phyloP scores from a whole-genome alignment of 2,888 invertebrate species.

The Adelphocoris suturalis region DNA sequence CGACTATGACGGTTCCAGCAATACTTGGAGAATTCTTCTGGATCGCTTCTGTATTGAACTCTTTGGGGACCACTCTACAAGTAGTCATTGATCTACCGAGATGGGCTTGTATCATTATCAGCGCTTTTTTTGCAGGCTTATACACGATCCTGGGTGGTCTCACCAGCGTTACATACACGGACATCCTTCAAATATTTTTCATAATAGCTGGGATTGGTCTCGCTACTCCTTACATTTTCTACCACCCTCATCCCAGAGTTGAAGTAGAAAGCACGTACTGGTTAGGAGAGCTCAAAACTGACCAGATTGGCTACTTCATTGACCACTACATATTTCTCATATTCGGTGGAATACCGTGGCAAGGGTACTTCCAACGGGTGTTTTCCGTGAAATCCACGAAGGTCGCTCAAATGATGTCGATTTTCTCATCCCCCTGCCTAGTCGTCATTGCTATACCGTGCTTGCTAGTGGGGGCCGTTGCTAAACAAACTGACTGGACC shows the following conservation, averaged over 20 bases:
- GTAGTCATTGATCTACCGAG: constrained; percentile 82
- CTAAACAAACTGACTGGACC: constrained; percentile 82
- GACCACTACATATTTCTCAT: constrained; percentile 83
- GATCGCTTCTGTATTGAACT: constrained; percentile 85
- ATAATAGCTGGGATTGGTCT: constrained; percentile 83
- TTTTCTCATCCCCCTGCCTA: constrained; percentile 84
- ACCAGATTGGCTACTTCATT: constrained; percentile 80
- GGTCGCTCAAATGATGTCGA: constrained; percentile 84
- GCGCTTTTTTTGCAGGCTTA: constrained; percentile 82
- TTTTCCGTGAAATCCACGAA: constrained; percentile 83
- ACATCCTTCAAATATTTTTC: constrained; percentile 84
- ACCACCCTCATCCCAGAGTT: constrained; percentile 76
- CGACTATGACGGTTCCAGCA: constrained; percentile 84
- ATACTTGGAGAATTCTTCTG: constrained; percentile 86
- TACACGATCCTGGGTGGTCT: constrained; percentile 86
- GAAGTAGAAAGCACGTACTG: constrained; percentile 81
- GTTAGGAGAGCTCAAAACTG: constrained; percentile 80
- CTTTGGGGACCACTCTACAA: constrained; percentile 83
- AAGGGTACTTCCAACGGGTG: constrained; percentile 86
- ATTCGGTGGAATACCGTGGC: constrained; percentile 86
- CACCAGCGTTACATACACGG: constrained; percentile 87
- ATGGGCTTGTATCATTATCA: constrained; percentile 81
- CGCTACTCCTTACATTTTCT: constrained; percentile 77
- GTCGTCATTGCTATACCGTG: constrained; percentile 84
- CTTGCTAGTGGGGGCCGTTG: constrained; percentile 84